Evolutionary conservation across 1,140 invertebrate genomes (phyloP).

Genomic region (Drosophila takahashii): DNA sequence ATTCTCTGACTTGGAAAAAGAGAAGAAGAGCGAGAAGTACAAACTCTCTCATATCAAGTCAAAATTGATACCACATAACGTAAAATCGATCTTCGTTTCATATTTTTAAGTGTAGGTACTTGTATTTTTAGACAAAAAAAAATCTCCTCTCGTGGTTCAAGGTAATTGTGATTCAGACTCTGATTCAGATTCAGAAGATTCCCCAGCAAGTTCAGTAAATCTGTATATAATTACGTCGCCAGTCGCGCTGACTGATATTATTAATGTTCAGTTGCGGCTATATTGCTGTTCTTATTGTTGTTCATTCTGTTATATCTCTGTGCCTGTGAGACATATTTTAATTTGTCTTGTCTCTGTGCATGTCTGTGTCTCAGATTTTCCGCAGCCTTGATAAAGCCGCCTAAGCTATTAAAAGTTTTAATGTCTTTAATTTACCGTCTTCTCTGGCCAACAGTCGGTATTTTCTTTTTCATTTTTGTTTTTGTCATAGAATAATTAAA

Average conservation of each 20-base stretch:
- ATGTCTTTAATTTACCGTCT: constrained; percentile 36
- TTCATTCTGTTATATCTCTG: constrained; percentile 52
- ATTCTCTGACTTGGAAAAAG: too few relatives aligned
- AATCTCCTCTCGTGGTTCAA: constrained; percentile 5
- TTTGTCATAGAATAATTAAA: constrained; percentile 65
- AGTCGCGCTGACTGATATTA: constrained; percentile 45
- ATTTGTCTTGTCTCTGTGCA: constrained; percentile 56
- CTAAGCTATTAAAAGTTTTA: constrained; percentile 77
- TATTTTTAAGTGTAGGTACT: too few relatives aligned
- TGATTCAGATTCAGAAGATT: too few relatives aligned
- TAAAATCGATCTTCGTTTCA: too few relatives aligned
- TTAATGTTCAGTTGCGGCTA: constrained; percentile 40
- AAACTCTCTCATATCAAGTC: too few relatives aligned
- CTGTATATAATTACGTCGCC: constrained; percentile 47
- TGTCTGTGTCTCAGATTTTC: constrained; percentile 20
- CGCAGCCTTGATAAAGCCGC: constrained; percentile 60
- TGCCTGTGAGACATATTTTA: constrained; percentile 61
- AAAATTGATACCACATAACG: too few relatives aligned
- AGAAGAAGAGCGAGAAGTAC: too few relatives aligned
- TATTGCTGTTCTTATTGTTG: constrained; percentile 27
- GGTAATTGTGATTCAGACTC: constrained; percentile 3
- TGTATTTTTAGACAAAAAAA: constrained; percentile 5
- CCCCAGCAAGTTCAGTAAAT: constrained; percentile 12
- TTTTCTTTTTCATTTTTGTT: constrained; percentile 5
- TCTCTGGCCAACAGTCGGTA: constrained; percentile 3